These are phyloP conservation scores for Thymelicus sylvestris DNA, from an alignment of 2,888 invertebrate species.

Conservation along the genomic window DNA sequence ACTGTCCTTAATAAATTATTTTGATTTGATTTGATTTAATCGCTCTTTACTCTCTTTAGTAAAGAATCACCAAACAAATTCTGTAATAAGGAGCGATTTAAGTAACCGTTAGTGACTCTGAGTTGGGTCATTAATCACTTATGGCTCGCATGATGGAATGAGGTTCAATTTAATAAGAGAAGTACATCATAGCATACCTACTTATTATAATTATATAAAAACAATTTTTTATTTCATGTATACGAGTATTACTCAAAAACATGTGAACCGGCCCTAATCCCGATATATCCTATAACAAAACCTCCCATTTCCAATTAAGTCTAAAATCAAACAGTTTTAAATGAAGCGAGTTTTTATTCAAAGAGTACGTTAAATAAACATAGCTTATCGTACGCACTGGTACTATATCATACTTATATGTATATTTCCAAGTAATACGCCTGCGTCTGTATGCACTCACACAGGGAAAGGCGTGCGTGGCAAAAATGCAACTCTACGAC, in stretches of 20 bases:
- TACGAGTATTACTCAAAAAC: neutral
- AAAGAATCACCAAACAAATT: too few species aligned
- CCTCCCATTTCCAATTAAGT: neutral
- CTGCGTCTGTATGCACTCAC: conserved; percentile 52
- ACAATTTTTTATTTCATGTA: too few species aligned
- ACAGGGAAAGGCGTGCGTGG: conserved; percentile 68
- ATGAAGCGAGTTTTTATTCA: conserved; percentile 17
- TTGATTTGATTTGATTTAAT: too few species aligned
- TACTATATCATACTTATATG: conserved; percentile 36
- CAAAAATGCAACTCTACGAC: conserved; percentile 83
- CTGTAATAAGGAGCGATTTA: too few species aligned
- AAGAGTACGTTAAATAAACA: conserved; percentile 38
- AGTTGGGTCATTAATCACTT: too few species aligned
- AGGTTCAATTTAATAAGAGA: too few species aligned
- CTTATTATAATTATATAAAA: too few species aligned
- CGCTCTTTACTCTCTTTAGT: too few species aligned
- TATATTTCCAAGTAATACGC: conserved; percentile 40
- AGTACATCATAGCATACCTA: too few species aligned
- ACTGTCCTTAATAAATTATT: too few species aligned
- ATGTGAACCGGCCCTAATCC: neutral
- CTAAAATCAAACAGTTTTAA: conserved; percentile 12
- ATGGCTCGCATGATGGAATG: too few species aligned
- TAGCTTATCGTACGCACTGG: conserved; percentile 45
- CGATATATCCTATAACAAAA: neutral
- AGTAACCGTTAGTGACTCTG: too few species aligned